A percentile compares a stretch with the other conserved stretches of the same genome.
Conservation (phyloP, 2,888 invertebrate species). For the Amorpha juglandis region DNA sequence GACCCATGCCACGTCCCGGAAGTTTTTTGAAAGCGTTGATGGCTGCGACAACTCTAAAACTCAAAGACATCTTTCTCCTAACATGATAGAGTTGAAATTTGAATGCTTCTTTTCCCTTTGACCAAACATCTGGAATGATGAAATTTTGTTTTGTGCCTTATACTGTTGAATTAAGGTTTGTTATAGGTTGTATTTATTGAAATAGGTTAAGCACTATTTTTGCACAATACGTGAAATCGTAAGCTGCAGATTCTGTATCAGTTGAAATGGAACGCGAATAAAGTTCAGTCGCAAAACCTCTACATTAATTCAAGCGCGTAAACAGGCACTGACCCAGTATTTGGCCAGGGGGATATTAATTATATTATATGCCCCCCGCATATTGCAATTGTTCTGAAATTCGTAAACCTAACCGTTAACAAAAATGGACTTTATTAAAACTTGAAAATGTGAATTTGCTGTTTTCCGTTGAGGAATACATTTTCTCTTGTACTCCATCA, state of each 20-base stretch:
- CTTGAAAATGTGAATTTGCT: no score
- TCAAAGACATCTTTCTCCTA: not conserved
- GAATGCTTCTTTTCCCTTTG: not conserved
- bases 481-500: no score
- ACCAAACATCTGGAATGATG: not conserved
- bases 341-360: not conserved
- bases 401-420: no score
- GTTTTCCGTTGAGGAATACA: no score
- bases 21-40: conserved; percentile 31
- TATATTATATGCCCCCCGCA: no score
- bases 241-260: conserved; percentile 21
- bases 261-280: conserved; percentile 18
- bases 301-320: conserved; percentile 17
- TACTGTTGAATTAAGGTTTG: not conserved
- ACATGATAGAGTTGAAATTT: not conserved
- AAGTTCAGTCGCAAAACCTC: conserved; percentile 21
- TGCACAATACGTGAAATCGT: conserved; percentile 21
- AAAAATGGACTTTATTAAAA: no score
- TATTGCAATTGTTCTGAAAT: no score
- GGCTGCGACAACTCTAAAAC: not conserved
- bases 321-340: conserved; percentile 10
- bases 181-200: not conserved
- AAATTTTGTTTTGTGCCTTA: not conserved
- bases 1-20: conserved; percentile 27
- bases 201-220: conserved; percentile 16